Conservation (phyloP, 2,113 vertebrate species). For the Sinocyclocheilus rhinocerous region DNA sequence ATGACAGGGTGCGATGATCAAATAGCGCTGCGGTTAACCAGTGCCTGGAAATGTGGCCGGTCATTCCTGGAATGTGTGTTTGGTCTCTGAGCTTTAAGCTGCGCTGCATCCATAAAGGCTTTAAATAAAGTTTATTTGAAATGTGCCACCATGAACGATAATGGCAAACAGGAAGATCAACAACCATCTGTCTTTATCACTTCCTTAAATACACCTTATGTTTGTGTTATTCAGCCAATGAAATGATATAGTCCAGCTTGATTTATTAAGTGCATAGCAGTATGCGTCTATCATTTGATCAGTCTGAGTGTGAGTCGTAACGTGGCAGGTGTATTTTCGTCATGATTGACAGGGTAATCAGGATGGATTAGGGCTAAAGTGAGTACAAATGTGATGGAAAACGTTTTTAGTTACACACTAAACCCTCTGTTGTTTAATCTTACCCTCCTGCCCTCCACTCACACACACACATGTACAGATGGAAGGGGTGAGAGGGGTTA, state of each 20-base stretch:
- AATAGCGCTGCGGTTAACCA: constrained; percentile 9
- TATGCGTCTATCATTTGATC: constrained; percentile 10
- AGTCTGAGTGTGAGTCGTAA: constrained; percentile 35
- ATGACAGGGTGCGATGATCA: constrained; percentile 35
- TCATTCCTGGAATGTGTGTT: constrained; percentile 57
- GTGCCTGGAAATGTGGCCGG: constrained; percentile 38
- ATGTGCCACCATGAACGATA: not conserved
- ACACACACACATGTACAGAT: constrained; percentile 33
- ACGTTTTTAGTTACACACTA: constrained; percentile 73
- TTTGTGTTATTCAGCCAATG: constrained; percentile 28
- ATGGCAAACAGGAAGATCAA: constrained; percentile 21
- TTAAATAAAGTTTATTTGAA: constrained; percentile 52
- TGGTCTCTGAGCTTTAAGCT: constrained; percentile 43
- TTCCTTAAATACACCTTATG: not conserved
- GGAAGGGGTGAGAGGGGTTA: constrained; percentile 13
- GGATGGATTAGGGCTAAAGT: constrained; percentile 68
- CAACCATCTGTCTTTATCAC: not conserved
- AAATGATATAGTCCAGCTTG: constrained; percentile 4
- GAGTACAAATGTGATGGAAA: constrained; percentile 75
- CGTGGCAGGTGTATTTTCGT: constrained; percentile 60
- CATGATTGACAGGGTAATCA: constrained; percentile 73
- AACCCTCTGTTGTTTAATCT: constrained; percentile 50
- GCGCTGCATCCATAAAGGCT: constrained; percentile 24
- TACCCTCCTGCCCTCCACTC: constrained; percentile 27
- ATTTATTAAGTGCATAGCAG: not conserved